Evolutionary conservation across 2,113 vertebrate species (phyloP), one percentile per base, ranked within the genome.

Genomic region (Sprattus sprattus): DNA sequence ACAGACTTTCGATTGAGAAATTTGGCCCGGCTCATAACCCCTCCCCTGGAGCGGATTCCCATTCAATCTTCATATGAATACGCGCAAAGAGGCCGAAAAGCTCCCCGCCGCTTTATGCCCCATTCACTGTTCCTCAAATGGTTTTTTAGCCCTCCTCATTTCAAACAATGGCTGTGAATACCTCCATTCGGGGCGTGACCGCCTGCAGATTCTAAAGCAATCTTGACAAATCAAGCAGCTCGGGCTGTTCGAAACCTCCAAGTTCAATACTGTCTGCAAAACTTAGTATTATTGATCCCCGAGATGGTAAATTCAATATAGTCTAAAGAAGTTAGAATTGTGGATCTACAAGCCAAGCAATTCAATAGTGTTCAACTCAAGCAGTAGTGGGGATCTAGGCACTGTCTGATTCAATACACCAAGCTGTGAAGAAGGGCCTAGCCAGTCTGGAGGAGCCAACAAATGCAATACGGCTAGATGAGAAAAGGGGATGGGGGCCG

Each of bases 301-400:
- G 64, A 87, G 92, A 94, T 91, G 91, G 93, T 94, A 93, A 96
- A 95, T 95, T 95, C 94, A 95, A 95, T 95, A 94, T 92, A 93
- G 94, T 95, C 93, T 95, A 94, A 94, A 95, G 93, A 94, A 94
- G 94, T 94, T 95, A 95, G 93, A 93, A 93, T 89, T 93, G 93
- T 94, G 93, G 92, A 94, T 95, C 93, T 94, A 95, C 94, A 94
- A 94, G 92, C 92, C 92, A 92, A 94, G 93, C 94, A 94, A 95
- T 95, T 94, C 95, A 93, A 94, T 94, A 94, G 92, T 91, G 92
- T 92, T 94, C 93, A 93, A 92, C 90, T 91, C 90, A 90, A 91
- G 93, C 93, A 93, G 90, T 92, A 92, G 91, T 92, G 92, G 92
- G 92, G 93, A 95, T 94, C 92, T 92, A 91, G 91, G 92, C 92